phyloP scores from a whole-genome alignment of 2,113 vertebrate genomes.

The Tetrao urogallus region DNA sequence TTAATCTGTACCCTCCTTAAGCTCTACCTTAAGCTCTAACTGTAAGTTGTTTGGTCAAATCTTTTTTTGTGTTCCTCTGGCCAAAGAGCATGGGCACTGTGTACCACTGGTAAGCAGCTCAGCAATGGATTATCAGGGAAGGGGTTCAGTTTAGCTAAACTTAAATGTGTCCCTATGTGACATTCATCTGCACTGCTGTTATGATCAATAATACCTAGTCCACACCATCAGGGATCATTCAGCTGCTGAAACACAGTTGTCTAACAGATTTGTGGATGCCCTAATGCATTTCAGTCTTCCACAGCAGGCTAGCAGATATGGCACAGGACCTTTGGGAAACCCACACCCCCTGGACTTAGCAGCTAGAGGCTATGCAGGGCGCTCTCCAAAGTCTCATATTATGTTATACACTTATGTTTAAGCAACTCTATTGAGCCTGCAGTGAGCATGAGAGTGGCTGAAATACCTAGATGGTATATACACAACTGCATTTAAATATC shows the following conservation, averaged over 20 bases:
- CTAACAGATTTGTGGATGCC: not conserved
- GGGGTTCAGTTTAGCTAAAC: not conserved
- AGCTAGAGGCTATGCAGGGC: not conserved
- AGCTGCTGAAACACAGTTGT: not conserved
- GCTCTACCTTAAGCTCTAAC: not conserved
- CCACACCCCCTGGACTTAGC: fast-evolving
- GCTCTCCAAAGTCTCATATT: not conserved
- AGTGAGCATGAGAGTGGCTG: not conserved
- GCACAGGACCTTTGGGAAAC: not conserved
- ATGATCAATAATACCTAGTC: not conserved
- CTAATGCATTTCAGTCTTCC: not conserved
- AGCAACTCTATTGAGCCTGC: not conserved
- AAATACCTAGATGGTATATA: not conserved
- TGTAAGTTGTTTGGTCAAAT: not conserved
- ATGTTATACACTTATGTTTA: not conserved
- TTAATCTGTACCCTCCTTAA: fast-evolving
- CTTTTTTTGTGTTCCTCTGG: not conserved
- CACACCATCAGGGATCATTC: not conserved
- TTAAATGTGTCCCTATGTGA: not conserved
- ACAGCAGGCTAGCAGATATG: not conserved
- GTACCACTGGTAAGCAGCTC: not conserved
- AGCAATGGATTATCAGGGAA: not conserved
- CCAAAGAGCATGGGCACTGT: not conserved
- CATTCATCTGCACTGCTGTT: not conserved
- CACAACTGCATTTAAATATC: not conserved